These are phyloP conservation scores for Mola mola DNA, from an alignment of 2,113 vertebrate species.

Conservation along the genomic window DNA sequence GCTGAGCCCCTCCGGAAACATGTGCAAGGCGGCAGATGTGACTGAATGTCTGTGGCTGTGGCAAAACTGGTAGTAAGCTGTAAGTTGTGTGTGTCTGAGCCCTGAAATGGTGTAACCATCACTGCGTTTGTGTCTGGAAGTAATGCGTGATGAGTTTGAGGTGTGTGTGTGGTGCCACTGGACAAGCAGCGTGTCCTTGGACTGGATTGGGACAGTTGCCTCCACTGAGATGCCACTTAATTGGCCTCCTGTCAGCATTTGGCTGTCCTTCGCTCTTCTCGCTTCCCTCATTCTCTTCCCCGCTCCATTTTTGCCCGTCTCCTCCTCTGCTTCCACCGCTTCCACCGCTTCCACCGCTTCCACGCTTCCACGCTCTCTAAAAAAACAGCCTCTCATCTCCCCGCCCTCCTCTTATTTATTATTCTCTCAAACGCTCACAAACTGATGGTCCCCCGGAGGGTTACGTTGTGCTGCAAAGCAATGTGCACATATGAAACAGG, in stretches of 20 bases:
- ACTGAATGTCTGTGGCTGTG: slow-evolving; percentile 23
- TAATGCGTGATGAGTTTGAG: slow-evolving; percentile 32
- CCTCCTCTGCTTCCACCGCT: background rate
- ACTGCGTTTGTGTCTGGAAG: slow-evolving; percentile 1
- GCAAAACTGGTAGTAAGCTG: background rate
- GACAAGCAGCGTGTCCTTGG: slow-evolving; percentile 53
- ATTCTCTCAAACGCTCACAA: slow-evolving; percentile 64
- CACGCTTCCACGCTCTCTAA: slow-evolving; percentile 1
- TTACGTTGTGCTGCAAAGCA: slow-evolving; percentile 13
- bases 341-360: background rate
- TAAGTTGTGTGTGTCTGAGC: background rate
- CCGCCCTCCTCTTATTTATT: slow-evolving; percentile 60
- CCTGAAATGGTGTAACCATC: too few species aligned
- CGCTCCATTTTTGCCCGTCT: too few species aligned
- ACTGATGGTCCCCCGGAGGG: slow-evolving; percentile 57
- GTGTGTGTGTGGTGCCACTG: slow-evolving; percentile 6
- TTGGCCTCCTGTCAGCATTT: slow-evolving; percentile 73
- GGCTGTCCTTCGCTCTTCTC: slow-evolving; percentile 55
- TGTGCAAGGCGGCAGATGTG: slow-evolving; percentile 15
- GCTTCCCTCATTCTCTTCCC: slow-evolving; percentile 8
- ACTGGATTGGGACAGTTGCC: slow-evolving; percentile 37
- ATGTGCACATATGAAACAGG: slow-evolving; percentile 14
- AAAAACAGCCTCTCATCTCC: slow-evolving; percentile 59
- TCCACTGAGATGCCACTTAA: slow-evolving; percentile 71
- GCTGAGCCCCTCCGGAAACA: slow-evolving; percentile 40